Evolutionary conservation across 2,888 invertebrate genomes (phyloP), one percentile per base, ranked within the genome.

Genomic region (Nemoura dubitans): DNA sequence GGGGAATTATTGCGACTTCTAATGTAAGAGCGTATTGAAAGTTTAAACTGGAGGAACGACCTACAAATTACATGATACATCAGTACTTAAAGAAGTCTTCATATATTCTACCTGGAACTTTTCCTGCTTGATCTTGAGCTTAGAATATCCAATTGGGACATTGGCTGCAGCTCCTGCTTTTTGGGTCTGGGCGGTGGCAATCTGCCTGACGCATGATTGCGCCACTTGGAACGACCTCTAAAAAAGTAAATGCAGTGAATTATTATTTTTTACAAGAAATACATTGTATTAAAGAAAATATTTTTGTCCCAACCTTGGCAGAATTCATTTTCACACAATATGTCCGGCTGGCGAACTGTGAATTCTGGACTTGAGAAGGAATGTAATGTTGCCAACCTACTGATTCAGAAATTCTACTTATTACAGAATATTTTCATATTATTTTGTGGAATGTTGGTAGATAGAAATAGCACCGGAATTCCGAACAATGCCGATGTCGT

Each of bases 21-120:
- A n/a, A n/a, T n/a, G n/a, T n/a, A n/a, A n/a, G n/a, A n/a, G n/a
- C n/a, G n/a, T 76, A 81, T 28, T 27, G 16, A 26, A 30, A 82
- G 30, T 10, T 30, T 2, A 30, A 16, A 0, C 82, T 14, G 25
- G 3, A n/a, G n/a, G n/a, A n/a, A n/a, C n/a, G n/a, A 25, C 27
- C n/a, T 28, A 30, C 6, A 43, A 3, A 42, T 36, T 10, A 36
- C 36, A 36, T 36, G 5, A 36, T 16, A n/a, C 27, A 82, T 16
- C 80, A n/a, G n/a, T n/a, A n/a, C n/a, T n/a, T n/a, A n/a, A n/a
- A n/a, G 28, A 28, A 16, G 76, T 36, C 26, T 7, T 21, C 26
- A n/a, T 10, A 36, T 36, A n/a, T 36, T 90, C 89, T 84, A 90
- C 90, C 89, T 92, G 92, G 88, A 90, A 92, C 36, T 89, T 89